Evolutionary conservation across 2,888 invertebrate genomes (phyloP).

Genomic region (Scaptomyza caliginosa): DNA sequence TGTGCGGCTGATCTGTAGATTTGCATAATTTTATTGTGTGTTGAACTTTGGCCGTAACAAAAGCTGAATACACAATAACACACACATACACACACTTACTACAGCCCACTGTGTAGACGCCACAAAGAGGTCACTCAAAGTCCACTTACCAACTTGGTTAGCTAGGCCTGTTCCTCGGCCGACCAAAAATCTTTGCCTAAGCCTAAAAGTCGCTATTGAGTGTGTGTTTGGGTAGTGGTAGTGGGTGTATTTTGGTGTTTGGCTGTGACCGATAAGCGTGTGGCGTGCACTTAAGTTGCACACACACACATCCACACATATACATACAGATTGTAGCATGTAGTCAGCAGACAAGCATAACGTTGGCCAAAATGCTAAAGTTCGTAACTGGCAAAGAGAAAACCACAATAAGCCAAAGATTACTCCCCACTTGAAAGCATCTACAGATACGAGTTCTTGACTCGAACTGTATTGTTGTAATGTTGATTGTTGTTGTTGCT

Average conservation of each 20-base stretch:
- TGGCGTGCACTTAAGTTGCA: constrained; percentile 73
- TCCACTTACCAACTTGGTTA: constrained; percentile 74
- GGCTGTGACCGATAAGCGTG: constrained; percentile 75
- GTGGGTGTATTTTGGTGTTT: constrained; percentile 23
- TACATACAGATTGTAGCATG: not conserved
- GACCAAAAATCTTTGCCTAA: constrained; percentile 69
- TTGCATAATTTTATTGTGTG: constrained; percentile 78
- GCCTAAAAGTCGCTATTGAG: constrained; percentile 67
- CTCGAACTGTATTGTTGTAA: constrained; percentile 15
- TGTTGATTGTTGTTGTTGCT: constrained; percentile 5
- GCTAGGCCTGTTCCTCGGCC: constrained; percentile 30
- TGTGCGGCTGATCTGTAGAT: constrained; percentile 59
- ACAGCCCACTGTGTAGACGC: constrained; percentile 37
- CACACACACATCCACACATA: constrained; percentile 13
- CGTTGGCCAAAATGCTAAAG: constrained; percentile 53
- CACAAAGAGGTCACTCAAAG: constrained; percentile 76
- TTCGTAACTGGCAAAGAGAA: constrained; percentile 67
- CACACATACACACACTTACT: not conserved
- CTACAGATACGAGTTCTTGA: constrained; percentile 25
- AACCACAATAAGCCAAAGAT: constrained; percentile 73
- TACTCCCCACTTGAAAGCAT: constrained; percentile 34
- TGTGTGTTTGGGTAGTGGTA: constrained; percentile 11
- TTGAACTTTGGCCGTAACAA: constrained; percentile 52
- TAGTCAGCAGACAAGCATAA: constrained; percentile 39
- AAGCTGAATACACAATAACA: constrained; percentile 43